A percentile compares a stretch with the other conserved stretches of the same genome.
These are phyloP conservation scores for Phoenicopterus ruber DNA, from an alignment of 2,113 vertebrate genomes.

Conservation along the genomic window DNA sequence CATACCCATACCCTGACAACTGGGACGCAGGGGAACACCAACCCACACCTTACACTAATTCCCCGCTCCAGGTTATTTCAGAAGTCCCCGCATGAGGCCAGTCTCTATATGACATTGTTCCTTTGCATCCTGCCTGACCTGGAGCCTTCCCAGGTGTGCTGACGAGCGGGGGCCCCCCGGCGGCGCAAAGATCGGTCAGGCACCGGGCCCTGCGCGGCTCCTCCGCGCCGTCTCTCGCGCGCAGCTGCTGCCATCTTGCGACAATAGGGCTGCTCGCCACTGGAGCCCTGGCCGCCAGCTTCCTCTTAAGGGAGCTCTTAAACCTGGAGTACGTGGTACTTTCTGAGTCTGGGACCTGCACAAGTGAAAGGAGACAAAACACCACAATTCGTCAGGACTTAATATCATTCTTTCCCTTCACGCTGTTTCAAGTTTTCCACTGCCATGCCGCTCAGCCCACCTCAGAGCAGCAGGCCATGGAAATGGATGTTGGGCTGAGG, in stretches of 20 bases:
- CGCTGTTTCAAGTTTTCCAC: fast-evolving
- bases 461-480: fast-evolving
- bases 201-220: background rate
- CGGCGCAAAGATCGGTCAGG: fast-evolving
- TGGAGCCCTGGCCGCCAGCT: background rate
- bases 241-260: slow-evolving; percentile 70
- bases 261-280: slow-evolving; percentile 69
- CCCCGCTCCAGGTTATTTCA: fast-evolving
- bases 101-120: fast-evolving
- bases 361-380: background rate
- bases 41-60: fast-evolving
- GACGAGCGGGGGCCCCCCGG: background rate
- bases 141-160: background rate
- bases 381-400: fast-evolving
- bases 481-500: no score
- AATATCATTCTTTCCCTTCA: fast-evolving
- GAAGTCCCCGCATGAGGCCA: background rate
- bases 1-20: fast-evolving
- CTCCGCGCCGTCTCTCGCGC: background rate
- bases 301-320: slow-evolving; percentile 36
- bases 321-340: slow-evolving; percentile 47
- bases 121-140: background rate
- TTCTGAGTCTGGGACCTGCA: background rate
- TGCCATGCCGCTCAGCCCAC: background rate
- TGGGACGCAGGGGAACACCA: fast-evolving